Evolutionary conservation across 2,113 vertebrate species (phyloP), one percentile per base, ranked within the genome.

Genomic region (Eolophus roseicapilla): DNA sequence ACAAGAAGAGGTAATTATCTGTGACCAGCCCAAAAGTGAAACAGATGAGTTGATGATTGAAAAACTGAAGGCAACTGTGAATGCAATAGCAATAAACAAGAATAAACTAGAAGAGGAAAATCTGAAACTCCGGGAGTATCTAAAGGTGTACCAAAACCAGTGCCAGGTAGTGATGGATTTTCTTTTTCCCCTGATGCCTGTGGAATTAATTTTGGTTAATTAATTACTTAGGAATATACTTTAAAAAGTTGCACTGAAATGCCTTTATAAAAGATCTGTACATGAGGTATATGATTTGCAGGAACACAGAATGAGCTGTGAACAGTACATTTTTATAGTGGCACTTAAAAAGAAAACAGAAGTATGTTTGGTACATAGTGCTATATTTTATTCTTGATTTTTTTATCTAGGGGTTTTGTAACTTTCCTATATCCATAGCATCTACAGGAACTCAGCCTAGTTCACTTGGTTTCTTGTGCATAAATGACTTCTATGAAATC

Each of bases 41-140:
- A 97, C 73, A 12, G 91, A 97, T 57, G 91, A 98, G 35, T 55
- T 94, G 60, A 93, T 97, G 89, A 97, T 98, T 93, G 98, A 97
- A 93, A 98, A 98, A 50, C 80, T 98, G 39, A 98, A 98, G 93
- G 95, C 82, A 44, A 95, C 96, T 87, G 97, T 98, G 92, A 97
- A 94, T 70, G 97, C 98, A 97, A 98, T 98, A 47, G 95, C 92
- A 57, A 77, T 98, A 79, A 97, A 96, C 79, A 98, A 98, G 74
- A 97, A 97, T 79, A 97, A 95, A 70, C 78, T 98, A 35, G 90
- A 98, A 90, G 97, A 97, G 67, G 98, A 98, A 97, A 98, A 98
- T 79, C 96, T 97, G 90, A 98, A 97, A 80, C 98, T 98, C 47
- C 92, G 19, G 4, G 95, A 97, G 68, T 97, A 98, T 70, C 88